A percentile compares a stretch with the other conserved stretches of the same genome.
Conservation (phyloP, 2,797 vertebrate genomes). For the Tragopan temminckii region DNA sequence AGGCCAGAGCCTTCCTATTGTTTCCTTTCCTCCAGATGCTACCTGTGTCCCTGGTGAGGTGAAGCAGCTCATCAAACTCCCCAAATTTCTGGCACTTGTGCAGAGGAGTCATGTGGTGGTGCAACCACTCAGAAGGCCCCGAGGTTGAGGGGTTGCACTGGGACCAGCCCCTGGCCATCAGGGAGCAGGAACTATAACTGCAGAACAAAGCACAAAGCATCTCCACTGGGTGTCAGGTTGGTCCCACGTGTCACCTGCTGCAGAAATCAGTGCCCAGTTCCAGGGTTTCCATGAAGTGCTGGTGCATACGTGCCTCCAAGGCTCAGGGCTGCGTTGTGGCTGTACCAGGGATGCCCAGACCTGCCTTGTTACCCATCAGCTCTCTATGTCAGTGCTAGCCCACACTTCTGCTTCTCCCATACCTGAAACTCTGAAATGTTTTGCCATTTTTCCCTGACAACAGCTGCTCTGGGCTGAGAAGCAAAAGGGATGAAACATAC, state of each 20-base stretch:
- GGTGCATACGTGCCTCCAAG: neutral
- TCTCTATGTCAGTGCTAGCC: neutral
- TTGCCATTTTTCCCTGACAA: neutral
- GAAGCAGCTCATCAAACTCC: neutral
- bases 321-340: neutral
- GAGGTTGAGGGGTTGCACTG: neutral
- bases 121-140: neutral
- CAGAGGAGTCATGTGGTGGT: neutral
- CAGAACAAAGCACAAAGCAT: neutral
- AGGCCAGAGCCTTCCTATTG: neutral
- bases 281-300: neutral
- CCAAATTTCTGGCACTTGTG: neutral
- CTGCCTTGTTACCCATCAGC: neutral
- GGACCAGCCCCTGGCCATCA: neutral
- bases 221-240: neutral
- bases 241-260: neutral
- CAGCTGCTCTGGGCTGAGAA: neutral
- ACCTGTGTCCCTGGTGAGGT: neutral
- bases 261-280: neutral
- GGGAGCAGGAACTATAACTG: neutral
- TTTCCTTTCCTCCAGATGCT: neutral
- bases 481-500: neutral
- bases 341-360: neutral
- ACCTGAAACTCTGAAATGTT: neutral
- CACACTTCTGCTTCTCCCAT: neutral